Base-by-base conservation (phyloP, 2,113 vertebrate genomes). In the Vireo altiloquus region DNA sequence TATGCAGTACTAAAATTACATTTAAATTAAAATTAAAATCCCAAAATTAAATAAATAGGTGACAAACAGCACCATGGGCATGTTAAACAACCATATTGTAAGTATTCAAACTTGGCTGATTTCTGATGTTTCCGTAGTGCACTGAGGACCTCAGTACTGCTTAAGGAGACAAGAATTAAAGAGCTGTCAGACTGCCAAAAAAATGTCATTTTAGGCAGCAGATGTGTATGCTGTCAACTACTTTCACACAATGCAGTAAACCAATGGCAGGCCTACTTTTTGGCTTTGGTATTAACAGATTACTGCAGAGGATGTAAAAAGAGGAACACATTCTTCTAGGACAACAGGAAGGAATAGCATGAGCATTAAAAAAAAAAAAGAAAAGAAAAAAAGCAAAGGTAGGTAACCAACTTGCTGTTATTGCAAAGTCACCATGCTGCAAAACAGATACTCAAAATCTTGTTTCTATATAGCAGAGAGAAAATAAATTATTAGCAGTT, bases 261-360 rank as follows among this genome's bases (percentile, higher is more conserved):
- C 65, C 75, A 94, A 92, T 15, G 10, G 74, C 50, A 89, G 87
- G 74, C 22, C 27, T 24, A 49, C 20, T 71, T 91, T 80, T 39
- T 92, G 57, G n/a, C 23, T 95, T 70, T 80, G 22, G 88, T 95
- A 95, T 92, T 97, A 97, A 82, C 44, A 93, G 69, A 87, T 92
- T 94, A 90, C 79, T 77, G 35, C 33, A 93, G 56, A 80, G 37
- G 5, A 93, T 53, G 35, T 42, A 85, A 37, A 49, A 95, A 95
- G 39, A 25, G 39, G 49, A 94, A 35, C 7, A 46, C 30, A 20
- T 54, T 53, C 39, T 90, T 87, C 47, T 77, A 47, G 71, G 39
- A 87, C 37, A 95, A 72, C 15, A 30, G 21, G 75, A 91, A 35
- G 72, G 35, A 61, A 88, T 84, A 56, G 30, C 28, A 50, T 7